These are phyloP conservation scores for Harpalus rubripes DNA, from an alignment of 2,888 invertebrate species.

Conservation along the genomic window DNA sequence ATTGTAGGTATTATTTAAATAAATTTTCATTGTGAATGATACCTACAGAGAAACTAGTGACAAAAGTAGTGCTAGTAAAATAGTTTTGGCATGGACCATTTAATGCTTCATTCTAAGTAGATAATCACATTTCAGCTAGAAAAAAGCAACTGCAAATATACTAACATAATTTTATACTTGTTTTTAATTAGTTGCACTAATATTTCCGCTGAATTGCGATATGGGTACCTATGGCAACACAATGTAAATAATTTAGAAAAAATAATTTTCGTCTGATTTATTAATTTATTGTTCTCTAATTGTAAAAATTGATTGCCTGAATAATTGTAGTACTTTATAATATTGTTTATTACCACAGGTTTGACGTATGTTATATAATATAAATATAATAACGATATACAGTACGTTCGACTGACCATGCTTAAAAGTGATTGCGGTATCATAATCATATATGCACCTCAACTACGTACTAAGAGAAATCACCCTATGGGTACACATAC, in stretches of 20 bases:
- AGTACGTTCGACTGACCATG: constrained; percentile 63
- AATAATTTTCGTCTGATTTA: not conserved
- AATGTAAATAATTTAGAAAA: constrained; percentile 27
- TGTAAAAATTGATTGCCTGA: not conserved
- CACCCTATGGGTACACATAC: constrained; percentile 71
- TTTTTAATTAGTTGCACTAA: constrained; percentile 12
- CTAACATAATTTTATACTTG: not conserved
- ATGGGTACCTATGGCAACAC: constrained; percentile 35
- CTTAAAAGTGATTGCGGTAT: constrained; percentile 65
- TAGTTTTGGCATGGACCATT: constrained; percentile 24
- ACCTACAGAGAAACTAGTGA: constrained; percentile 8
- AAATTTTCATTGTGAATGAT: constrained; percentile 49
- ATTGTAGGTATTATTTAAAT: not conserved
- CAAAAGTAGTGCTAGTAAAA: constrained; percentile 35
- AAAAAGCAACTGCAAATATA: constrained; percentile 19
- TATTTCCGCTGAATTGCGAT: constrained; percentile 43
- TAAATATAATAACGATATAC: constrained; percentile 58
- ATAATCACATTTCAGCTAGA: constrained; percentile 32
- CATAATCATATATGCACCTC: constrained; percentile 65
- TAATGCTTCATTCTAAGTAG: constrained; percentile 51
- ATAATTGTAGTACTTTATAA: not conserved
- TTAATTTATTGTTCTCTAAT: not conserved
- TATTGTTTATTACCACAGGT: constrained; percentile 32
- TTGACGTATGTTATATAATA: constrained; percentile 42
- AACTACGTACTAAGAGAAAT: constrained; percentile 63